Evolutionary conservation across 2,113 vertebrate genomes (phyloP).

Genomic region (Salvelinus namaycush): DNA sequence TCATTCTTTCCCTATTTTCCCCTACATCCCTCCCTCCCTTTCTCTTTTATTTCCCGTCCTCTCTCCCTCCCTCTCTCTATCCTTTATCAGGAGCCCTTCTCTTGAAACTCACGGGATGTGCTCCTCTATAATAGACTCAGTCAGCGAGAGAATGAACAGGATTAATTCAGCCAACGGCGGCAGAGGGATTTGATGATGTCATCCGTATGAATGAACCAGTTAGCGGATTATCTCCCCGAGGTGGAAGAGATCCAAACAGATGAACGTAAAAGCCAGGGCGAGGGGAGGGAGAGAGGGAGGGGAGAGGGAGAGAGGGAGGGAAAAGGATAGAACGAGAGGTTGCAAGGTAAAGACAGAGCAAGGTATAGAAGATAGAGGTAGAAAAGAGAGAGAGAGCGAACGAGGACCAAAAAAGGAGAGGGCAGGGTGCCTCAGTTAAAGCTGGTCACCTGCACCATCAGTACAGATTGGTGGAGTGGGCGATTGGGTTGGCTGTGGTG

Average conservation of each 20-base stretch:
- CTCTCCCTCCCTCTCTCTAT: conserved; percentile 6
- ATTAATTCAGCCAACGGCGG: conserved; percentile 77
- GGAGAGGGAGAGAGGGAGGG: conserved; percentile 14
- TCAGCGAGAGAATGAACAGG: conserved; percentile 78
- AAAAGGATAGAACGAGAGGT: conserved; percentile 45
- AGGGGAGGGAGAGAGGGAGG: conserved; percentile 35
- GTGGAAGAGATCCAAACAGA: conserved; percentile 76
- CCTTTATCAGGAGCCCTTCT: conserved; percentile 49
- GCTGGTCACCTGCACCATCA: conserved; percentile 45
- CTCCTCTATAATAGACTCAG: conserved; percentile 74
- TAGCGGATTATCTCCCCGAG: conserved; percentile 70
- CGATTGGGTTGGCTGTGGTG: conserved; percentile 46
- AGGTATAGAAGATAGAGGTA: conserved; percentile 47
- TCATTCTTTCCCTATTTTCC: background rate
- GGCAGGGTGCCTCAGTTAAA: background rate
- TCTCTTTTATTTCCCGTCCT: background rate
- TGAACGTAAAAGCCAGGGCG: conserved; percentile 66
- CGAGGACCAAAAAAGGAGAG: conserved; percentile 14
- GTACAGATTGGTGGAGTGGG: conserved; percentile 50
- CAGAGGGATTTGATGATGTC: conserved; percentile 78
- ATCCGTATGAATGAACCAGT: conserved; percentile 78
- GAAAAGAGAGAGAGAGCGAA: conserved; percentile 50
- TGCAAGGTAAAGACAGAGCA: conserved; percentile 53
- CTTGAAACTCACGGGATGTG: conserved; percentile 71
- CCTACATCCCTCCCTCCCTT: conserved; percentile 1